Evolutionary conservation across 92 coral and sea anemone genomes (phyloP), one percentile per base, ranked within the genome.

Genomic region (Plumapathes pennacea): DNA sequence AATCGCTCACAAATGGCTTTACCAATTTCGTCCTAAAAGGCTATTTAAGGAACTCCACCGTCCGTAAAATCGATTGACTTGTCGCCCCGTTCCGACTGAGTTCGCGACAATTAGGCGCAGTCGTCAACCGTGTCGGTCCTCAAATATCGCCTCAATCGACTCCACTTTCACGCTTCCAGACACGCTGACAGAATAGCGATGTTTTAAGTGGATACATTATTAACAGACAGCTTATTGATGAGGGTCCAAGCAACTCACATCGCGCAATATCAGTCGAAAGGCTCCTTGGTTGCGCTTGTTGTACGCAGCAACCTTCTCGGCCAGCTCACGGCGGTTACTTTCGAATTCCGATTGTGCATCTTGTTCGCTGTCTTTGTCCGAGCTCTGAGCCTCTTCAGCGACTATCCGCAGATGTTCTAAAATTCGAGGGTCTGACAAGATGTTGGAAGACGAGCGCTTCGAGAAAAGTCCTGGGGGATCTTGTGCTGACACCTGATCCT

Each of bases 231-330:
- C n/a, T n/a, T n/a, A n/a, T n/a, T n/a, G n/a, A n/a, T n/a, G n/a
- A n/a, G n/a, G n/a, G n/a, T n/a, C n/a, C n/a, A 26, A 6, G 15
- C 8, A n/a, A 38, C 65, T 52, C 22, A 94, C 99, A 96, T 94
- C 99, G 61, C 74, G 88, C 54, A 83, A 60, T 28, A 75, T 40
- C 19, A 94, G 71, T 29, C 92, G 81, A 66, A 94, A 94, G 8
- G 99, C 99, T 18, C 99, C 99, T 61, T 94, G 99, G 67, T 81
- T 88, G 15, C 90, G 77, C 31, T 84, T 94, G 78, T 94, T 94
- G 64, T 94, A 94, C 15, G 71, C 62, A 24, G 89, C 78, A 20
- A 94, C 88, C 79, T 94, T 94, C 30, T 80, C 89, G 34, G 82
- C 84, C 0, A 94, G 87, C 62, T 94, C 99, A 10, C 96, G 89